A percentile compares a stretch with the other conserved stretches of the same genome.
Conservation (phyloP, 2,113 vertebrate species). For the Prietella phreatophila region DNA sequence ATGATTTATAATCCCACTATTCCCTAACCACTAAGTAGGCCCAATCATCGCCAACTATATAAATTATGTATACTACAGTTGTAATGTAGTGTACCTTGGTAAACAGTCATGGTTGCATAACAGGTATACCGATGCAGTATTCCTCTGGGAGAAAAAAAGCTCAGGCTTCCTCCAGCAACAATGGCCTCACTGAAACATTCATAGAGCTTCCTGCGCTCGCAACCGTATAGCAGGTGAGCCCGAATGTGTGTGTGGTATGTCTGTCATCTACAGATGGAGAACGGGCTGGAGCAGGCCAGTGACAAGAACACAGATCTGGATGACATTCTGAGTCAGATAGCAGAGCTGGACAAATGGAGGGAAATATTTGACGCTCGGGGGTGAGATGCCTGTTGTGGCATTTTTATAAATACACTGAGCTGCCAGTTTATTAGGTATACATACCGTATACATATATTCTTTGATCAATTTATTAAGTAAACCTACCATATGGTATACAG, state of each 20-base stretch:
- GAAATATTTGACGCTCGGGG: constrained; percentile 69
- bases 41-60: neutral
- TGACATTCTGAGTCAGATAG: constrained; percentile 69
- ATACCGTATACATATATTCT: neutral
- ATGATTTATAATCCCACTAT: neutral
- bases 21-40: neutral
- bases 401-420: neutral
- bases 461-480: neutral
- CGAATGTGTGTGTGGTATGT: constrained; percentile 3
- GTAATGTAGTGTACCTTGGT: neutral
- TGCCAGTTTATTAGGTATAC: neutral
- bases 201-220: neutral
- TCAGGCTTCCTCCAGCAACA: neutral
- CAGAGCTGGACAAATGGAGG: constrained; percentile 74
- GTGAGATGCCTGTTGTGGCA: constrained; percentile 61
- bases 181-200: constrained; percentile 26
- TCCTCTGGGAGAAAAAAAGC: constrained; percentile 1
- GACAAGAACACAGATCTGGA: constrained; percentile 58
- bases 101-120: neutral
- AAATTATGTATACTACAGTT: neutral
- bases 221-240: constrained; percentile 11
- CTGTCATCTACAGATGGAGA: constrained; percentile 55
- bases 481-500: neutral
- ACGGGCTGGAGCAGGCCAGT: constrained; percentile 20
- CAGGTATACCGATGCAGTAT: neutral